A percentile compares a stretch with the other conserved stretches of the same genome.
These are phyloP conservation scores for Chaetura pelagica DNA, from an alignment of 2,113 vertebrate species.

Conservation along the genomic window DNA sequence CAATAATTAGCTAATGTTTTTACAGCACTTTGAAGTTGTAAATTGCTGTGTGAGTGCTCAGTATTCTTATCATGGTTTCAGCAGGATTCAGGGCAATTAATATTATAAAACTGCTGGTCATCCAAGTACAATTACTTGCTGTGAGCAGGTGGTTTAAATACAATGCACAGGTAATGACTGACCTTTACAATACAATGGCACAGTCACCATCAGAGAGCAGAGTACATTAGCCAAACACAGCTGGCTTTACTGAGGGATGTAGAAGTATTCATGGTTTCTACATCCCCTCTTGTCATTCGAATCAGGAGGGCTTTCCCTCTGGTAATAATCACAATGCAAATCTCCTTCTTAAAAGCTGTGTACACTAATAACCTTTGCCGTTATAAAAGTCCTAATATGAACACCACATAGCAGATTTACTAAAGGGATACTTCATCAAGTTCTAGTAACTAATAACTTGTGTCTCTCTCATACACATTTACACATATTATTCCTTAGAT, in stretches of 20 bases:
- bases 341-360: not conserved
- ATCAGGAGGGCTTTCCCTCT: not conserved
- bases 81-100: constrained; percentile 41
- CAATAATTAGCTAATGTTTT: constrained; percentile 50
- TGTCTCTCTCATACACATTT: not conserved
- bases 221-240: constrained; percentile 48
- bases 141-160: constrained; percentile 67
- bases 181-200: constrained; percentile 71
- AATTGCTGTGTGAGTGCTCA: constrained; percentile 37
- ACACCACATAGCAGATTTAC: not conserved
- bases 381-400: not conserved
- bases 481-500: not conserved
- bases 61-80: constrained; percentile 14
- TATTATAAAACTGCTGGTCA: constrained; percentile 33
- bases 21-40: constrained; percentile 17
- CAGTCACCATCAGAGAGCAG: constrained; percentile 17
- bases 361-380: not conserved
- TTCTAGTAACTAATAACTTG: not conserved
- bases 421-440: not conserved
- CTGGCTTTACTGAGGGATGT: constrained; percentile 20
- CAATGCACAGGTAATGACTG: constrained; percentile 67
- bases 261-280: not conserved
- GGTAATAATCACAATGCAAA: not conserved
- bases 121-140: constrained; percentile 62
- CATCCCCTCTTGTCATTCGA: not conserved